phyloP scores from a whole-genome alignment of 2,797 vertebrate genomes.

The Scarus forsteni region DNA sequence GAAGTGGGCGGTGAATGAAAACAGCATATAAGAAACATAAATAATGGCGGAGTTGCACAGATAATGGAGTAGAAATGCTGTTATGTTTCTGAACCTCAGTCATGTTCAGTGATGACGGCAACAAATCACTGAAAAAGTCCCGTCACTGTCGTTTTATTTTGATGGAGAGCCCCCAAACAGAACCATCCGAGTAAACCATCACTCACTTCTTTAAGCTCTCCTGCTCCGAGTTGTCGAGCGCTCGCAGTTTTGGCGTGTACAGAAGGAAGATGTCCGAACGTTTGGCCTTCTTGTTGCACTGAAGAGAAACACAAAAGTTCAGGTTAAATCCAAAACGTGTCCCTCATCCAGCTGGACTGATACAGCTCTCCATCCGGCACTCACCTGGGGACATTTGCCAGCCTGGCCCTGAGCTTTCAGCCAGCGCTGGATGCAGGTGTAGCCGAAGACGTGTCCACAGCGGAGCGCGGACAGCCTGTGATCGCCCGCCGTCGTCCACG shows the following conservation, averaged over 20 bases:
- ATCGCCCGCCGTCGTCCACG: slow-evolving; percentile 92
- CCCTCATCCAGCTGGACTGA: too few relatives aligned
- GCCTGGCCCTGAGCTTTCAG: slow-evolving; percentile 88
- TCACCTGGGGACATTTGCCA: slow-evolving; percentile 95
- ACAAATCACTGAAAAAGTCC: too few relatives aligned
- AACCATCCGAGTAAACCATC: too few relatives aligned
- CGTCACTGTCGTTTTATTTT: too few relatives aligned
- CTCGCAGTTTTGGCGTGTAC: slow-evolving; percentile 90
- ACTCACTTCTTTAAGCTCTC: slow-evolving; percentile 90
- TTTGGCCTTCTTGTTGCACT: slow-evolving; percentile 98
- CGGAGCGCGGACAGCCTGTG: slow-evolving; percentile 92
- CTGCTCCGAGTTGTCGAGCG: slow-evolving; percentile 92
- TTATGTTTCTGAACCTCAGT: too few relatives aligned
- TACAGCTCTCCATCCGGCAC: neutral
- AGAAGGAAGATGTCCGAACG: slow-evolving; percentile 92
- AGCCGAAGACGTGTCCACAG: slow-evolving; percentile 96
- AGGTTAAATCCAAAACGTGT: too few relatives aligned
- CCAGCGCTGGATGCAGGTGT: slow-evolving; percentile 93
- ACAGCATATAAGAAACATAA: too few relatives aligned
- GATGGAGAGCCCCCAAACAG: too few relatives aligned
- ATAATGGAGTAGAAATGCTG: too few relatives aligned
- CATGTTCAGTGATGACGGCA: too few relatives aligned
- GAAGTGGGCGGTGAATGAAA: too few relatives aligned
- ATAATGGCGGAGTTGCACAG: too few relatives aligned
- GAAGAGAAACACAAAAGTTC: slow-evolving; percentile 1